These are phyloP conservation scores for Halocynthia aurantium DNA, from an alignment of 23 tunicate species.

Conservation along the genomic window DNA sequence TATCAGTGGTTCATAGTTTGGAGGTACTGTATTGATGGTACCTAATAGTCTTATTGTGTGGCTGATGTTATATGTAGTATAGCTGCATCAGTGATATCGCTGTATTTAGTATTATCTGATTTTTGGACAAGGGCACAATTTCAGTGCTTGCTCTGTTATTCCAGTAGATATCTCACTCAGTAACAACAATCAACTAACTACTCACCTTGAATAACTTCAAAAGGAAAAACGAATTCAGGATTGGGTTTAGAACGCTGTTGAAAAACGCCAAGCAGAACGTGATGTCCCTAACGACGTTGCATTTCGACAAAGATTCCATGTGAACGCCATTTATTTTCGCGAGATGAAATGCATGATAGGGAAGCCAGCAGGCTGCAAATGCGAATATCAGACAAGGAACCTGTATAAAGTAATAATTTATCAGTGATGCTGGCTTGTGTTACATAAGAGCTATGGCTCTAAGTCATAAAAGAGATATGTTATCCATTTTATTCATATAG, in stretches of 20 bases:
- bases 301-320: constrained; percentile 3
- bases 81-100: too few relatives aligned
- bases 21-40: too few relatives aligned
- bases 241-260: constrained; percentile 87
- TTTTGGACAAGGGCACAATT: too few relatives aligned
- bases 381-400: constrained; percentile 75
- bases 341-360: constrained; percentile 69
- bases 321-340: constrained; percentile 53
- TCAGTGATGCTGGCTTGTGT: not conserved
- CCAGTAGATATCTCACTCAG: not conserved
- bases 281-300: constrained; percentile 45
- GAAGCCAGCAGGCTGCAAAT: constrained; percentile 72
- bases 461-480: too few relatives aligned
- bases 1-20: too few relatives aligned
- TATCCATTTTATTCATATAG: too few relatives aligned
- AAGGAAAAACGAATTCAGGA: constrained; percentile 73
- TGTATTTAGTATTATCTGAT: too few relatives aligned
- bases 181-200: not conserved
- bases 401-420: constrained; percentile 8
- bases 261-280: constrained; percentile 70
- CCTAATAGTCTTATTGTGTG: too few relatives aligned
- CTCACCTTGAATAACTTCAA: constrained; percentile 58
- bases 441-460: not conserved
- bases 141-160: too few relatives aligned
- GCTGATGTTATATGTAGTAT: too few relatives aligned